Evolutionary conservation across 2,113 vertebrate genomes (phyloP), one percentile per base, ranked within the genome.

Genomic region (Protobothrops mucrosquamatus): DNA sequence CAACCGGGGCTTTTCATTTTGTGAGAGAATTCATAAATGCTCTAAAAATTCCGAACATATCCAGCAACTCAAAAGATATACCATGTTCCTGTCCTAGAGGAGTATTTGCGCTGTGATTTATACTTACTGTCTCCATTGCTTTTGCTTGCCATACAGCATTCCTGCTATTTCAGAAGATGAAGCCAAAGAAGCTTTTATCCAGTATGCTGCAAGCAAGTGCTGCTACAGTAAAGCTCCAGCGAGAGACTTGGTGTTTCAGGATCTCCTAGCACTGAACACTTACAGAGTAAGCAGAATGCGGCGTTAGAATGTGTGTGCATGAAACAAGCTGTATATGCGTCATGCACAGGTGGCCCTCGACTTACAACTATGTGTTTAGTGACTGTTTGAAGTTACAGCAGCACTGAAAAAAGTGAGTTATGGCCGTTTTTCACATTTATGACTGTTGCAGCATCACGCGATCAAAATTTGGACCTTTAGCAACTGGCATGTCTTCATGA

Each of bases 211-310:
- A 24, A 95, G 85, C 89, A 96, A 96, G 43, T 97, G 96, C 89
- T 98, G 97, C 94, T 97, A 97, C 92, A 96, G 95, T n/a, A 39
- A 88, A 34, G 86, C 91, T 46, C 97, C 97, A 48, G 97, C 93
- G 20, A 96, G 95, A 95, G 96, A 98, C 88, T 97, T 97, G 23
- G 89, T 94, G 34, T 96, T 97, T 91, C 96, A 96, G 46, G 93
- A 69, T 23, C 96, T 97, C 95, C 95, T 95, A 34, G 89, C 97
- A 15, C 97, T 97, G 87, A 97, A 95, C 90, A 98, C 97, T 2
- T 98, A 96, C 85, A 57, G 90, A 59, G 93, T 93, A 93, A 91
- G 87, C 26, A 87, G 89, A 69, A 22, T 54, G 4, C 15, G 54
- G 14, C 1, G 1, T 6, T 43, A 22, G 3, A 18, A 39, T 3